A percentile compares a stretch with the other conserved stretches of the same genome.
phyloP scores from a whole-genome alignment of 2,113 vertebrate species.

The Todiramphus chloris region DNA sequence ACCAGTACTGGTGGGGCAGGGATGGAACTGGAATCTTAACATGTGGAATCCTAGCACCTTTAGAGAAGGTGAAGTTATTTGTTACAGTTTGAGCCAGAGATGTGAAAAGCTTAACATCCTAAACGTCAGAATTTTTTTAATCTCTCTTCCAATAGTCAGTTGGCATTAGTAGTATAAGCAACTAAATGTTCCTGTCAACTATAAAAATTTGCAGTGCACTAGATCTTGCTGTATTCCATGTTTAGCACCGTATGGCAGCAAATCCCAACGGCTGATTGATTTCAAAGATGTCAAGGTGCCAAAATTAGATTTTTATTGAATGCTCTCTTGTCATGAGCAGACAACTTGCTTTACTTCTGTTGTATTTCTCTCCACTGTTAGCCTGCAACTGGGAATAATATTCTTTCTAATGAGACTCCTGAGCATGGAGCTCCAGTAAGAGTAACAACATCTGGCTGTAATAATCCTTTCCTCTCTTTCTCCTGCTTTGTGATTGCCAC shows the following conservation, averaged over 20 bases:
- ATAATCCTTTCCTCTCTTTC: not conserved
- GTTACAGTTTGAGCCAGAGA: not conserved
- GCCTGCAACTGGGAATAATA: not conserved
- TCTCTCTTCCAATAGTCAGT: not conserved
- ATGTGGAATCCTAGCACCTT: not conserved
- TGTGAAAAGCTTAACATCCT: not conserved
- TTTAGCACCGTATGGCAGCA: not conserved
- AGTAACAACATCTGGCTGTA: not conserved
- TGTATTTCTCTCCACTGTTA: not conserved
- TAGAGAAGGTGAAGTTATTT: not conserved
- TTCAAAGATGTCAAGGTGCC: not conserved
- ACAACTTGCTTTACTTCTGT: not conserved
- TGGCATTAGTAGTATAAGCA: not conserved
- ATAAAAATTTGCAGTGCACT: not conserved
- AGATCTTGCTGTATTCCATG: not conserved
- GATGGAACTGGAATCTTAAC: not conserved
- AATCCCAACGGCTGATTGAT: not conserved
- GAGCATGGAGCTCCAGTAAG: not conserved
- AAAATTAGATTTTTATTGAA: slow-evolving; percentile 4
- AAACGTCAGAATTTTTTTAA: not conserved
- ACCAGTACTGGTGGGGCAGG: not conserved
- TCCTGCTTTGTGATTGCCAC: not conserved
- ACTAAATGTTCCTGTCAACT: not conserved
- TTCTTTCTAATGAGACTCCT: not conserved
- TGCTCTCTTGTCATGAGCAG: not conserved